These are phyloP conservation scores for Cyphomyrus plagiostoma DNA, from an alignment of 2,113 vertebrate species.

Conservation along the genomic window DNA sequence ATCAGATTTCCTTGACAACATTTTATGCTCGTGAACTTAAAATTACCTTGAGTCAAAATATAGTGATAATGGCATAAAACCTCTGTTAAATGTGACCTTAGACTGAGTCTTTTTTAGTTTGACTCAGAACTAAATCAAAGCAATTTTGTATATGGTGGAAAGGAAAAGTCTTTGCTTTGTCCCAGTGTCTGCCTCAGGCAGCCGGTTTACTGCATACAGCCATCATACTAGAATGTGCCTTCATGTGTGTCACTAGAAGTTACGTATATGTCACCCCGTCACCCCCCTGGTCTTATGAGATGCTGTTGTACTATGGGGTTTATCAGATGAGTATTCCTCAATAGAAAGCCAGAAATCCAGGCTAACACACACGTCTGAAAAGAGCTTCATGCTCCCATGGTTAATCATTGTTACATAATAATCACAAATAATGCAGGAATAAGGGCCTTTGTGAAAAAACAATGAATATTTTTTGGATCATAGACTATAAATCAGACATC, in stretches of 20 bases:
- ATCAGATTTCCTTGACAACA: constrained; percentile 12
- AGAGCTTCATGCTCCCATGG: not conserved
- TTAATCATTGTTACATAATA: not conserved
- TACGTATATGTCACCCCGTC: not conserved
- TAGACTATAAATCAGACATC: not conserved
- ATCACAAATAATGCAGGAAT: not conserved
- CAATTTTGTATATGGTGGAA: not conserved
- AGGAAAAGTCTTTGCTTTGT: not conserved
- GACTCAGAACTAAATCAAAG: not conserved
- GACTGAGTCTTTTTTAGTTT: not conserved
- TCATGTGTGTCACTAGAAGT: not conserved
- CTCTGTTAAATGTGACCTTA: not conserved
- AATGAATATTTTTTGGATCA: not conserved
- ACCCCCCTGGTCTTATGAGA: not conserved
- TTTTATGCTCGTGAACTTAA: constrained; percentile 17
- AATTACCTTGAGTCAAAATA: constrained; percentile 1
- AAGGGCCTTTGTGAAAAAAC: not conserved
- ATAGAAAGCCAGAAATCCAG: not conserved
- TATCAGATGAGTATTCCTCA: not conserved
- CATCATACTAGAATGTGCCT: not conserved
- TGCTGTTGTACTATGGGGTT: not conserved
- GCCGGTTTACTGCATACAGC: not conserved
- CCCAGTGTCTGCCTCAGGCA: not conserved
- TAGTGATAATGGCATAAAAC: not conserved
- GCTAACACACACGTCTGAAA: not conserved